Conservation (phyloP, 2,113 vertebrate genomes). For the Sebastes schlegelii region DNA sequence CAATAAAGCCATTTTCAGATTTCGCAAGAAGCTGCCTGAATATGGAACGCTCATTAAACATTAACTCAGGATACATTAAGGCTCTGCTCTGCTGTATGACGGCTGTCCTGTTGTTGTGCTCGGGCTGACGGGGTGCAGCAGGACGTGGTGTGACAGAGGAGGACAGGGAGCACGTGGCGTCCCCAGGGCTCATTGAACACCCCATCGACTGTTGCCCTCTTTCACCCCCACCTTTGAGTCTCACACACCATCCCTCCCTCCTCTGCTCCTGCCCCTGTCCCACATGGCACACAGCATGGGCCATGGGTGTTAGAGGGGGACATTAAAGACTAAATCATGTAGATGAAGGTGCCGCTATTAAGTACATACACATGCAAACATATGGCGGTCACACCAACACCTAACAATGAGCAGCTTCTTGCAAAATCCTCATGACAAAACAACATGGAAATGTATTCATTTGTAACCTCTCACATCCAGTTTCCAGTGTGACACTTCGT, state of each 20-base stretch:
- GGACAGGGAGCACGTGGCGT: conserved; percentile 64
- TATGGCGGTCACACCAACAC: conserved; percentile 17
- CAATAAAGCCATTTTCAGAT: conserved; percentile 82
- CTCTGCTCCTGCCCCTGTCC: conserved; percentile 44
- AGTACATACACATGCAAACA: conserved; percentile 37
- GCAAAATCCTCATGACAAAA: not conserved
- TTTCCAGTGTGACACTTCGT: not conserved
- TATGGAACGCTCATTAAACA: conserved; percentile 79
- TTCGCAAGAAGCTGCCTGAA: conserved; percentile 71
- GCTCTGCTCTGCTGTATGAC: conserved; percentile 36
- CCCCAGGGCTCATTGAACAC: conserved; percentile 71
- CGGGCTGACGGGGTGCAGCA: conserved; percentile 37
- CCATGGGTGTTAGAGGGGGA: conserved; percentile 30
- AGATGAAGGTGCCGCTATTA: conserved; percentile 47
- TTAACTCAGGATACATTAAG: conserved; percentile 77
- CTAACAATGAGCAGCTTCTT: conserved; percentile 1
- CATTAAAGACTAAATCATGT: conserved; percentile 42
- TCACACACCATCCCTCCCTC: conserved; percentile 40
- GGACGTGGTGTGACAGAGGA: conserved; percentile 65
- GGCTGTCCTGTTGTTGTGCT: conserved; percentile 59
- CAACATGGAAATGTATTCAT: not conserved
- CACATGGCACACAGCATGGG: conserved; percentile 66
- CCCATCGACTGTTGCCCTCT: conserved; percentile 54
- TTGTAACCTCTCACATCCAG: not conserved
- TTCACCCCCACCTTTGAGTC: conserved; percentile 18